phyloP scores from a whole-genome alignment of 1,140 invertebrate genomes.

The Thereuonema tuberculata region DNA sequence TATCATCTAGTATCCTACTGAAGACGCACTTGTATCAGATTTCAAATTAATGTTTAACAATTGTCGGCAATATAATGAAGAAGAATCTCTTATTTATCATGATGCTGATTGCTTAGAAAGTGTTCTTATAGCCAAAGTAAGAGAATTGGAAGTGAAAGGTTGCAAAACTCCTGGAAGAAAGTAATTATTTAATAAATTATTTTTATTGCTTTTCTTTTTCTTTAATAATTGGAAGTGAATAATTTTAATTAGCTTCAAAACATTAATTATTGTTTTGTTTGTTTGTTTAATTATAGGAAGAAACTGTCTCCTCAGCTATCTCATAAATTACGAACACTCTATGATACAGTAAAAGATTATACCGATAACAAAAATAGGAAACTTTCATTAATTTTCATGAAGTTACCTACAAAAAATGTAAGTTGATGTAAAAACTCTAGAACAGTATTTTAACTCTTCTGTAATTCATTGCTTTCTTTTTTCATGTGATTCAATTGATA shows the following conservation, averaged over 20 bases:
- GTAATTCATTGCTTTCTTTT: too few relatives aligned
- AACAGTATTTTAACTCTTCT: background rate
- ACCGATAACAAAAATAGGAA: constrained; percentile 33
- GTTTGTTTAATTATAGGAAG: background rate
- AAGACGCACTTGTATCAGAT: constrained; percentile 50
- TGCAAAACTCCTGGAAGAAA: constrained; percentile 3
- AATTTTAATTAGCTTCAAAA: too few relatives aligned
- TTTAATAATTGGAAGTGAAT: too few relatives aligned
- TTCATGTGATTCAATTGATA: too few relatives aligned
- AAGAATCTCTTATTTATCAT: constrained; percentile 84
- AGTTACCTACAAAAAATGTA: constrained; percentile 66
- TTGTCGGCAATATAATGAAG: constrained; percentile 91
- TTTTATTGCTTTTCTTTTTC: too few relatives aligned
- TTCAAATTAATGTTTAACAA: constrained; percentile 87
- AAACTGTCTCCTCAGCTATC: constrained; percentile 20
- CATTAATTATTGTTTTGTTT: constrained; percentile 16
- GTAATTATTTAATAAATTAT: too few relatives aligned
- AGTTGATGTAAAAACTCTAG: too few relatives aligned
- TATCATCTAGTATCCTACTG: constrained; percentile 39
- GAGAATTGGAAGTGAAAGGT: constrained; percentile 45
- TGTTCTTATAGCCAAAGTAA: constrained; percentile 66
- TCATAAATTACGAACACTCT: constrained; percentile 70
- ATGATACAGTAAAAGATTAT: constrained; percentile 77
- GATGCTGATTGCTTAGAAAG: constrained; percentile 81
- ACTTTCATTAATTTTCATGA: constrained; percentile 38